These are phyloP conservation scores for Harpagus bidentatus DNA, from an alignment of 2,113 vertebrate genomes.

Conservation along the genomic window DNA sequence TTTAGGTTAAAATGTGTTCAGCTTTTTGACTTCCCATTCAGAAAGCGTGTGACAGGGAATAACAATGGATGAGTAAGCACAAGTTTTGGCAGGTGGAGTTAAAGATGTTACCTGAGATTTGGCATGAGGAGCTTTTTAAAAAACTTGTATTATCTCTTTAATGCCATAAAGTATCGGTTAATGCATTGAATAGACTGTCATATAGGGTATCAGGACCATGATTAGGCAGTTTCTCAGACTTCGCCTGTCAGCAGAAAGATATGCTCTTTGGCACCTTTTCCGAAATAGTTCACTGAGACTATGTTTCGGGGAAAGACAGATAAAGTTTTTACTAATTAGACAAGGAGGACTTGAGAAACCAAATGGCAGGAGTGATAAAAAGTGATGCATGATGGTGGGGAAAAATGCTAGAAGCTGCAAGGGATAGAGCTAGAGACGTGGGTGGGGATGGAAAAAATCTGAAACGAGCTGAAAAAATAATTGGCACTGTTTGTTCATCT, in stretches of 20 bases:
- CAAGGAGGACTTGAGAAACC: background rate
- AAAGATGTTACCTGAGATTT: background rate
- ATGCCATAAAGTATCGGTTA: background rate
- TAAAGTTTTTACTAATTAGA: background rate
- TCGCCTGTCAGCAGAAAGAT: slow-evolving; percentile 1
- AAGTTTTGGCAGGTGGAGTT: background rate
- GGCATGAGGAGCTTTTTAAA: background rate
- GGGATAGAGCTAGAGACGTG: background rate
- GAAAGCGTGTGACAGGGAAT: background rate
- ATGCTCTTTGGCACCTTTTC: background rate
- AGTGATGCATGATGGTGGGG: background rate
- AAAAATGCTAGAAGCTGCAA: background rate
- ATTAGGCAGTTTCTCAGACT: background rate
- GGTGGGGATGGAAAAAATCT: background rate
- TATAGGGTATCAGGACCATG: background rate
- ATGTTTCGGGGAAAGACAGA: background rate
- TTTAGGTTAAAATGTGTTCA: background rate
- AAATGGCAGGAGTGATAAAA: background rate
- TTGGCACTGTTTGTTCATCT: background rate
- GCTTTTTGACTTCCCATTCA: background rate
- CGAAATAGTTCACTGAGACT: background rate
- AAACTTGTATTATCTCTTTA: background rate
- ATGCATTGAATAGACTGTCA: background rate
- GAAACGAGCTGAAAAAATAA: background rate
- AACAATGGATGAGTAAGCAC: background rate